Evolutionary conservation across 2,888 invertebrate species (phyloP).

Genomic region (Catonia carolina): DNA sequence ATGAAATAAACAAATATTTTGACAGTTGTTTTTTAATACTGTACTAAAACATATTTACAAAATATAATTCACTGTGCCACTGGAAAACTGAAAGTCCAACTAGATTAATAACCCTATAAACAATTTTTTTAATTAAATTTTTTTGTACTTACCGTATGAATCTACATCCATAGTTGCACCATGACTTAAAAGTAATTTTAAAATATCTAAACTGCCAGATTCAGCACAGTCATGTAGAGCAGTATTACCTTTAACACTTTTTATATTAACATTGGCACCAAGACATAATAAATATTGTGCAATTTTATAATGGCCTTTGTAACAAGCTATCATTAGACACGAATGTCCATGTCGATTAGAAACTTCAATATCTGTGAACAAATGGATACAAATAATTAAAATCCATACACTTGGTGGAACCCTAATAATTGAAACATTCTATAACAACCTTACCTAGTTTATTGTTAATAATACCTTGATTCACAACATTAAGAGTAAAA

Average conservation of each 20-base stretch:
- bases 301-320: constrained; percentile 87
- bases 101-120: too few relatives aligned
- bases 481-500: constrained; percentile 5
- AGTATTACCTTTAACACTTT: constrained; percentile 88
- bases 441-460: too few relatives aligned
- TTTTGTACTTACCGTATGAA: constrained; percentile 70
- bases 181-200: constrained; percentile 78
- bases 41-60: too few relatives aligned
- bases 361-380: constrained; percentile 77
- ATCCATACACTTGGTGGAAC: too few relatives aligned
- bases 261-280: constrained; percentile 87
- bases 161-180: constrained; percentile 92
- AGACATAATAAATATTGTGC: constrained; percentile 80
- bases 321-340: constrained; percentile 96
- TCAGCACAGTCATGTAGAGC: constrained; percentile 98
- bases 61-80: too few relatives aligned
- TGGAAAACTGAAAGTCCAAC: too few relatives aligned
- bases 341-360: constrained; percentile 95
- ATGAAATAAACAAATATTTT: too few relatives aligned
- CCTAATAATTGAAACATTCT: too few relatives aligned
- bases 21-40: too few relatives aligned
- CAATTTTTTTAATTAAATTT: too few relatives aligned
- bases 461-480: constrained; percentile 1
- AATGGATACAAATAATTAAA: too few relatives aligned
- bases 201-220: constrained; percentile 86